Base-by-base conservation (phyloP, 2,113 vertebrate species). In the Gyps fulvus region DNA sequence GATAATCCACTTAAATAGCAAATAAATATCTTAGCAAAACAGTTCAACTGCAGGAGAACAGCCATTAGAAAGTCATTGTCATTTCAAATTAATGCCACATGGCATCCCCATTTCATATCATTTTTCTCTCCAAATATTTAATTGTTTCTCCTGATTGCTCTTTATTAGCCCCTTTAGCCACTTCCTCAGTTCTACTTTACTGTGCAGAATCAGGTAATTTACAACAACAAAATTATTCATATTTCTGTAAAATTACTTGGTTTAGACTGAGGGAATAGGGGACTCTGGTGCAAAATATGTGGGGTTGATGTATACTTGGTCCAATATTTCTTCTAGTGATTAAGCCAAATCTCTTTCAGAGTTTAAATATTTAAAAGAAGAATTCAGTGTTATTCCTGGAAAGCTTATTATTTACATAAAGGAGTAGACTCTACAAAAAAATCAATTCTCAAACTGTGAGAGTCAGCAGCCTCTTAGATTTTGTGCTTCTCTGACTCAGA, bases 331-430 rank as follows among this genome's bases (percentile, higher is more conserved):
- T 83, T 70, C 42, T 55, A 71, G 22, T 43, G 34, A 96, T 81
- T 83, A 96, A 90, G 26, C 29, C 38, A 77, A 61, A 59, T 59
- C 13, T 63, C 38, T 69, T 89, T 72, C 66, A 59, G 29, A 90
- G 55, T 85, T 94, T 73, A 90, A 95, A 96, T 86, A 83, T 88
- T 95, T 94, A 70, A 94, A 94, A 67, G 81, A 84, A 67, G 31
- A 83, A 91, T 77, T 80, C 78, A 52, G 2, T 83, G 59, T 96
- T 95, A 77, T 95, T 95, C 91, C 96, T 96, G 78, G 94, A 96
- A 96, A 96, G 84, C 38, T 83, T 96, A 59, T 78, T 94, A 86
- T 96, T 97, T 96, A 91, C 74, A 86, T 73, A 86, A 77, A 94
- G 29, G 18, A 80, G 38, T 63, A 92, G 74, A 86, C 36, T 85